Evolutionary conservation across 2,888 invertebrate genomes (phyloP).

Genomic region (Dryomyza anilis): DNA sequence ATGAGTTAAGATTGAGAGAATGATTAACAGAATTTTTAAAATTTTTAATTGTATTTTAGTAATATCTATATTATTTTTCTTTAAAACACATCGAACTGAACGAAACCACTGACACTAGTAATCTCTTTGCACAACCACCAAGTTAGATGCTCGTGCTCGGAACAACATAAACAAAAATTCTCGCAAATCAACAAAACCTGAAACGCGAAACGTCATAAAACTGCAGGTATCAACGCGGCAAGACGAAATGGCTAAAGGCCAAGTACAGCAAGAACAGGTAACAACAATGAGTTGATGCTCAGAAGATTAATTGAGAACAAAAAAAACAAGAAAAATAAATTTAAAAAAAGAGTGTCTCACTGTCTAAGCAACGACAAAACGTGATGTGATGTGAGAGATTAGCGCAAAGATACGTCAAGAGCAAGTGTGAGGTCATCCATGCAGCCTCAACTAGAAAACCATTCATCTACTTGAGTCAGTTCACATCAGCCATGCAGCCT

Average conservation of each 20-base stretch:
- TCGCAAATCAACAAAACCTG: slow-evolving; percentile 24
- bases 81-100: not conserved
- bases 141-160: not conserved
- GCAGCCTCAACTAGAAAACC: not conserved
- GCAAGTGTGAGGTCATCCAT: not conserved
- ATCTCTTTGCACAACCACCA: not conserved
- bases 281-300: too few relatives aligned
- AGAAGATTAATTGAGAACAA: too few relatives aligned
- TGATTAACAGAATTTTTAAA: too few relatives aligned
- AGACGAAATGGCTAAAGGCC: not conserved
- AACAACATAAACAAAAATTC: slow-evolving; percentile 24
- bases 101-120: not conserved
- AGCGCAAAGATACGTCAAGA: too few relatives aligned
- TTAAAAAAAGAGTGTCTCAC: not conserved
- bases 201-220: slow-evolving; percentile 1
- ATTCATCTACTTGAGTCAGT: not conserved
- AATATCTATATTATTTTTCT: too few relatives aligned
- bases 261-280: slow-evolving; percentile 6
- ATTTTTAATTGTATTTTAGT: too few relatives aligned
- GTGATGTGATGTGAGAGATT: not conserved
- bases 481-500: not conserved
- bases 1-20: too few relatives aligned
- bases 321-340: not conserved
- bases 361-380: not conserved
- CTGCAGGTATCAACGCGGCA: not conserved